A percentile compares a stretch with the other conserved stretches of the same genome.
Conservation (phyloP, 2,888 invertebrate species). For the Macrophya alboannulata region DNA sequence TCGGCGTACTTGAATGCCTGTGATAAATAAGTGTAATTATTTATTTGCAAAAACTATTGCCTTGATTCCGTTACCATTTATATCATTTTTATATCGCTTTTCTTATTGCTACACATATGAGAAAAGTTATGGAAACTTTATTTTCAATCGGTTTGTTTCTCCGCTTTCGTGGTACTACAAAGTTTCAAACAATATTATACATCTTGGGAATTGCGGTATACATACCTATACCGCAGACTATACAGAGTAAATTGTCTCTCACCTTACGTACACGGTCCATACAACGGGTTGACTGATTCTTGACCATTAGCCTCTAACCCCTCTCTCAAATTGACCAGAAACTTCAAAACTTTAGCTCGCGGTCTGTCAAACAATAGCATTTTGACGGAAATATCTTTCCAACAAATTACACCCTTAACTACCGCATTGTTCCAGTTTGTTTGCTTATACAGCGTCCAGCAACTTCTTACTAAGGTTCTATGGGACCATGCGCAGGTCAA, state of each 20-base stretch:
- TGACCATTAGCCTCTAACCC: conserved; percentile 28
- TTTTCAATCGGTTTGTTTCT: neutral
- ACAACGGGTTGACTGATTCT: conserved; percentile 37
- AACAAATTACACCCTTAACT: conserved; percentile 42
- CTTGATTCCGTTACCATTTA: neutral
- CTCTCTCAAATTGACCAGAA: conserved; percentile 42
- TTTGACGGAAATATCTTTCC: conserved; percentile 10
- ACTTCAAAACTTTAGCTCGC: conserved; percentile 37
- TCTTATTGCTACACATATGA: neutral
- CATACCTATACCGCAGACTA: neutral
- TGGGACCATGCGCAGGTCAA: neutral
- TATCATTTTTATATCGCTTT: neutral
- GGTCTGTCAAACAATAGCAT: conserved; percentile 17
- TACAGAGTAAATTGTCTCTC: conserved; percentile 26
- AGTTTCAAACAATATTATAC: conserved; percentile 32
- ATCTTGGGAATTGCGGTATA: conserved; percentile 13
- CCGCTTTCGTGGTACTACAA: neutral
- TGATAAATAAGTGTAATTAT: conserved; percentile 29
- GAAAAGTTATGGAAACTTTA: neutral
- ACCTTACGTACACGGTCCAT: conserved; percentile 49
- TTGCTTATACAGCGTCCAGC: neutral
- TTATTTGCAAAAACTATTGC: neutral
- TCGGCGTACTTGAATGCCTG: conserved; percentile 67
- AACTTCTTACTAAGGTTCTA: neutral
- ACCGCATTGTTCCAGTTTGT: conserved; percentile 44